Evolutionary conservation across 1,140 invertebrate species (phyloP), one percentile per base, ranked within the genome.

Genomic region (Drosophila azteca): DNA sequence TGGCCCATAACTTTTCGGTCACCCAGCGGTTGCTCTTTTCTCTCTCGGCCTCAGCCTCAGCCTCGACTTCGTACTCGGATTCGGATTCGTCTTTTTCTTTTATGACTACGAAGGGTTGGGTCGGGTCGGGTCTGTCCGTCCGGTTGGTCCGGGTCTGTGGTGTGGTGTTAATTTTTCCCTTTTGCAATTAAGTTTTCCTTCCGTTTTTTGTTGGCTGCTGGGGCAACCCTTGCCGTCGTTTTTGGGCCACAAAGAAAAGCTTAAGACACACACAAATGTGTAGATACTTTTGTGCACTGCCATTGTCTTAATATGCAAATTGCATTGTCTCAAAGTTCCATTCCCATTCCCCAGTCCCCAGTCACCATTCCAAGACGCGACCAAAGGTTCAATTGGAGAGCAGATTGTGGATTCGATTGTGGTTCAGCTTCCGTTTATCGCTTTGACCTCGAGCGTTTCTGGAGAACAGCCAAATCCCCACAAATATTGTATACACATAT

Each of bases 281-380:
- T 66, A 49, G 44, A 63, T 65, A 55, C 4, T 26, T 48, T 11
- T 24, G 17, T 22, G 62, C 71, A 48, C 59, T 74, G 69, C 35
- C 80, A 83, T 84, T 84, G 80, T 84, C 80, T 84, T 62, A 85
- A 84, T 80, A 84, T 84, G 80, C 81, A 84, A 84, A 84, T 84
- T 84, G 77, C 81, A 79, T 79, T 81, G 77, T 81, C 63, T 63
- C 29, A 26, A 43, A 39, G 8, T 13, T 13, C 3, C 35, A 31
- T 31, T 31, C 35, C 35, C 31, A 11, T 35, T 35, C 26, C 41
- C 53, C 45, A 54, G 39, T 58, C 57, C 41, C 52, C 35, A 54
- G 39, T 58, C 57, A 35, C 52, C 35, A 24, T 49, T 26, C 45
- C 48, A 35, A 46, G 41, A 68, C 48, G 46, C 77, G 75, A 55